Conservation (phyloP, 2,797 vertebrate species). For the Mus caroli region DNA sequence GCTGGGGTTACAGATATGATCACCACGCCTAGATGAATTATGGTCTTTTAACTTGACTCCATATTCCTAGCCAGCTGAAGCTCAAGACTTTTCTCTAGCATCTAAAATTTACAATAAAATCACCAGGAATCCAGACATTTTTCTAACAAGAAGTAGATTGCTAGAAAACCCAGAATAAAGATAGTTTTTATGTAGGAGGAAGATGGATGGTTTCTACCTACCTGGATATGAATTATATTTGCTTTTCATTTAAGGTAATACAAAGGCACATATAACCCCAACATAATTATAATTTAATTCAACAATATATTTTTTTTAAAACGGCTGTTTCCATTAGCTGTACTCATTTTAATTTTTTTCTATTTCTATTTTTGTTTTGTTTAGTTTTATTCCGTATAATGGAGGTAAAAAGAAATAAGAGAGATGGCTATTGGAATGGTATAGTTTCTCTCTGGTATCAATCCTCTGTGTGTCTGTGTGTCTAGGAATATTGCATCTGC, state of each 20-base stretch:
- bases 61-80: slow-evolving; percentile 1
- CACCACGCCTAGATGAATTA: background rate
- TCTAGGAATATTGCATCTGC: accelerated
- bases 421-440: background rate
- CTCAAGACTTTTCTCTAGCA: slow-evolving; percentile 27
- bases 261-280: slow-evolving; percentile 53
- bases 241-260: background rate
- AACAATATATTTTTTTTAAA: background rate
- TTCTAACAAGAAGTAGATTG: slow-evolving; percentile 40
- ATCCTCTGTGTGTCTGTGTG: background rate
- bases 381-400: background rate
- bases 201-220: background rate
- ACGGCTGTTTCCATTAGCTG: slow-evolving; percentile 12
- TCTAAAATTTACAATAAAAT: background rate
- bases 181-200: no score
- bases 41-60: background rate
- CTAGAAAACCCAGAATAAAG: no score
- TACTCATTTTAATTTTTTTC: slow-evolving; percentile 31
- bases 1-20: background rate
- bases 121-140: background rate
- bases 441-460: background rate
- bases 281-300: background rate
- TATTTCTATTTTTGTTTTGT: slow-evolving; percentile 27
- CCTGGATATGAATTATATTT: slow-evolving; percentile 24
- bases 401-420: background rate